These are phyloP conservation scores for Salvator merianae DNA, from an alignment of 2,113 vertebrate genomes.

Conservation along the genomic window DNA sequence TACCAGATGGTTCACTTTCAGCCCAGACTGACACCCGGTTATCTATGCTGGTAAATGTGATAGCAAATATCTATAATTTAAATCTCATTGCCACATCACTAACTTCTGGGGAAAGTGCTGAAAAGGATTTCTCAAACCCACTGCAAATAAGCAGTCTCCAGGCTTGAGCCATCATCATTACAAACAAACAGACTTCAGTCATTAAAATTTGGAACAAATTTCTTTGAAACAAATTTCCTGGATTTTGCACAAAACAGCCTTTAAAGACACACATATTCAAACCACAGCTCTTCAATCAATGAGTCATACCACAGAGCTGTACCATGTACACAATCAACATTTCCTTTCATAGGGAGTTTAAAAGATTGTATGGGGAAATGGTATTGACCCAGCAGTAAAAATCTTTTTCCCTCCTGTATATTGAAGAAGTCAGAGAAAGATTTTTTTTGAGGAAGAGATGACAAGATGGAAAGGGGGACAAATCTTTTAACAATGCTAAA, in stretches of 20 bases:
- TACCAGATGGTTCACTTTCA: neutral
- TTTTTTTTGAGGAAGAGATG: neutral
- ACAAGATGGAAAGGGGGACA: too few relatives aligned
- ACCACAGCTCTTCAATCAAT: neutral
- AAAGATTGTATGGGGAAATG: too few relatives aligned
- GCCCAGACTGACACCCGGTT: neutral
- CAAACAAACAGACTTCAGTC: neutral
- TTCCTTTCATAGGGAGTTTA: too few relatives aligned
- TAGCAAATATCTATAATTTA: neutral
- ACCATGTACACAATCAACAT: too few relatives aligned
- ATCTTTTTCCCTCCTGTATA: too few relatives aligned
- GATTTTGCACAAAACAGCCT: neutral
- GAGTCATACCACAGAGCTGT: too few relatives aligned
- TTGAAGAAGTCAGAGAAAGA: too few relatives aligned
- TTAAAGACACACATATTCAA: neutral
- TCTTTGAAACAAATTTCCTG: neutral
- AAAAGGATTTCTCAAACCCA: neutral
- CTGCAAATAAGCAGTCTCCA: neutral
- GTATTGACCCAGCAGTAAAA: too few relatives aligned
- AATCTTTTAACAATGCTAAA: too few relatives aligned
- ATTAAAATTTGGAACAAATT: neutral
- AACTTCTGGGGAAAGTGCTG: neutral
- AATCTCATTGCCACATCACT: neutral
- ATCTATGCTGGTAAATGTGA: neutral
- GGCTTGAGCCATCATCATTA: neutral